These are phyloP conservation scores for Ophion obscuratus DNA, from an alignment of 2,888 invertebrate genomes.

Conservation along the genomic window DNA sequence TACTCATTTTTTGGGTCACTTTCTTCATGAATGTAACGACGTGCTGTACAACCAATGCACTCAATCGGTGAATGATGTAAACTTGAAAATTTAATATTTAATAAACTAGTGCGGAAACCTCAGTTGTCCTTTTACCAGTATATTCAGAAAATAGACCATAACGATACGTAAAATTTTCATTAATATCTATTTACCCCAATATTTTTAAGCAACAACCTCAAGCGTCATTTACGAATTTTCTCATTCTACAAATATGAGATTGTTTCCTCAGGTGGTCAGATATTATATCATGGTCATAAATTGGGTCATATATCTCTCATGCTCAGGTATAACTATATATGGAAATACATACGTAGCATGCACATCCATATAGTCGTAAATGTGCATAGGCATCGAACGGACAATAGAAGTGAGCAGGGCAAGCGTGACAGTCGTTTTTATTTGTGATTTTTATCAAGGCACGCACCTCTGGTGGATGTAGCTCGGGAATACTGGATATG, in stretches of 20 bases:
- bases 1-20: too few species aligned
- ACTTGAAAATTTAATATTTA: too few species aligned
- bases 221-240: too few species aligned
- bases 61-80: too few species aligned
- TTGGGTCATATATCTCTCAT: slow-evolving; percentile 1
- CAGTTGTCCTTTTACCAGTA: too few species aligned
- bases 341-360: background rate
- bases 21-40: too few species aligned
- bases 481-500: slow-evolving; percentile 80
- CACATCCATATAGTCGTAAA: slow-evolving; percentile 1
- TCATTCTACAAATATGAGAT: background rate
- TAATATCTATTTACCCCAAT: too few species aligned
- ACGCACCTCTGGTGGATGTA: slow-evolving; percentile 81
- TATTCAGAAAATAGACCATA: too few species aligned
- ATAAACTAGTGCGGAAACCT: too few species aligned
- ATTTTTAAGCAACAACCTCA: background rate
- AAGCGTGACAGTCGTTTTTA: slow-evolving; percentile 16
- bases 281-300: slow-evolving; percentile 15
- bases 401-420: slow-evolving; percentile 22
- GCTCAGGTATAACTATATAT: background rate
- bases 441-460: slow-evolving; percentile 1
- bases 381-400: background rate
- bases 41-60: too few species aligned
- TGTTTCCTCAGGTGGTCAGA: slow-evolving; percentile 8
- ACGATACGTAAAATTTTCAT: too few species aligned